Evolutionary conservation across 2,888 invertebrate species (phyloP).

Genomic region (Perizoma flavofasciatum): DNA sequence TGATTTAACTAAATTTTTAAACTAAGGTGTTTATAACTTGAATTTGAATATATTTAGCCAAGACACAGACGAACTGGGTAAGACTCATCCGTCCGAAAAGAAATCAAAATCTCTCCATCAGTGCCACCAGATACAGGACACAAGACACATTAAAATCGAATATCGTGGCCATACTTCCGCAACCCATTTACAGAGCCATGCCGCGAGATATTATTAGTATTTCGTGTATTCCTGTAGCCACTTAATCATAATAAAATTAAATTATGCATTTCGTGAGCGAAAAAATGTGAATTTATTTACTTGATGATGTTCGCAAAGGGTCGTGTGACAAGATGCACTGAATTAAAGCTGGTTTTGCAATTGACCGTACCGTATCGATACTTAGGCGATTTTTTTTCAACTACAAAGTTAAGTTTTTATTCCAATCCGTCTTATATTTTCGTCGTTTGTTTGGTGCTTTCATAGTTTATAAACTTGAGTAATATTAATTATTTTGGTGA

Average conservation of each 20-base stretch:
- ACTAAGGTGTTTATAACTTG: no score
- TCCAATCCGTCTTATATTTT: no score
- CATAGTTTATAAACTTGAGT: no score
- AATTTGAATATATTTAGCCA: no score
- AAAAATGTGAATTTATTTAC: conserved; percentile 21
- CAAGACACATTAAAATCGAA: conserved; percentile 22
- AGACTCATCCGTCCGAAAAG: no score
- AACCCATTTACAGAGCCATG: conserved; percentile 18
- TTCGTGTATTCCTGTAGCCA: conserved; percentile 20
- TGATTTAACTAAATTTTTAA: no score
- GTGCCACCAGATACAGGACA: conserved; percentile 23
- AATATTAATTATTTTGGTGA: no score
- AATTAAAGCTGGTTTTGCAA: not conserved
- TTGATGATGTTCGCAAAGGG: not conserved
- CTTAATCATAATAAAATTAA: conserved; percentile 27
- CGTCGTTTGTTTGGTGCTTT: no score
- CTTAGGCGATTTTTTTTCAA: no score
- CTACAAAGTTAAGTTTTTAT: no score
- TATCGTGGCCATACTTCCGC: conserved; percentile 28
- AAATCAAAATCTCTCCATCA: not conserved
- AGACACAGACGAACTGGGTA: no score
- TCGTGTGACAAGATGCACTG: not conserved
- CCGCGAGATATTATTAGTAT: conserved; percentile 27
- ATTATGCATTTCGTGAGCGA: conserved; percentile 28
- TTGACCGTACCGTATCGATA: no score